Conservation (phyloP, 2,113 vertebrate species). For the Oncorhynchus nerka region DNA sequence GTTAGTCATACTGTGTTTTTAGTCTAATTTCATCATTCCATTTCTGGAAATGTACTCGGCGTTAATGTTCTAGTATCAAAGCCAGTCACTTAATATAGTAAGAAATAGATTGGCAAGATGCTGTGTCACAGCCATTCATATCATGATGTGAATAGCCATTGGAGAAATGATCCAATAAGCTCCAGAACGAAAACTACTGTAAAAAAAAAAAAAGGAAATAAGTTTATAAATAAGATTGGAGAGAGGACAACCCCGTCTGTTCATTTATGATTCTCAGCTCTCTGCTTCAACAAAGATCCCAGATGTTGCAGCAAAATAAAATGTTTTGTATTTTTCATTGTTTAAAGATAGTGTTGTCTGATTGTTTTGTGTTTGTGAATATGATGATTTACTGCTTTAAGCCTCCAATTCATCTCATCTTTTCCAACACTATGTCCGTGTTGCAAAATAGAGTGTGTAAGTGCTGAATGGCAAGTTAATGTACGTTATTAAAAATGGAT, state of each 20-base stretch:
- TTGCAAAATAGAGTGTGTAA: conserved; percentile 85
- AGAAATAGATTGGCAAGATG: neutral
- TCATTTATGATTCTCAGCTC: conserved; percentile 41
- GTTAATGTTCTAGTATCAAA: neutral
- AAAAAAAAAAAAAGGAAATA: neutral
- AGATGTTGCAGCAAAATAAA: conserved; percentile 57
- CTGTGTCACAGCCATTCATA: neutral
- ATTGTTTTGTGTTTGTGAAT: conserved; percentile 80
- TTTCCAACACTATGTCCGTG: conserved; percentile 64
- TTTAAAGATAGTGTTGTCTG: conserved; percentile 74
- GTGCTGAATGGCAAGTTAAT: conserved; percentile 90
- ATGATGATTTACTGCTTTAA: conserved; percentile 58
- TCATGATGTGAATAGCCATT: conserved; percentile 24
- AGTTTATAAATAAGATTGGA: conserved; percentile 24
- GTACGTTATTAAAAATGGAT: conserved; percentile 86
- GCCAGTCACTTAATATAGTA: neutral
- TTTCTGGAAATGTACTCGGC: neutral
- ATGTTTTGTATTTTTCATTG: conserved; percentile 55
- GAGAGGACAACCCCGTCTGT: conserved; percentile 34
- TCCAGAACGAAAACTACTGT: conserved; percentile 65
- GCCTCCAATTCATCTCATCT: conserved; percentile 39
- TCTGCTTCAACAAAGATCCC: conserved; percentile 52
- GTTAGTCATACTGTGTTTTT: neutral
- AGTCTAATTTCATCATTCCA: neutral
- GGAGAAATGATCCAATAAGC: conserved; percentile 27